Evolutionary conservation across 2,113 vertebrate species (phyloP).

Genomic region (Tamias sibiricus): DNA sequence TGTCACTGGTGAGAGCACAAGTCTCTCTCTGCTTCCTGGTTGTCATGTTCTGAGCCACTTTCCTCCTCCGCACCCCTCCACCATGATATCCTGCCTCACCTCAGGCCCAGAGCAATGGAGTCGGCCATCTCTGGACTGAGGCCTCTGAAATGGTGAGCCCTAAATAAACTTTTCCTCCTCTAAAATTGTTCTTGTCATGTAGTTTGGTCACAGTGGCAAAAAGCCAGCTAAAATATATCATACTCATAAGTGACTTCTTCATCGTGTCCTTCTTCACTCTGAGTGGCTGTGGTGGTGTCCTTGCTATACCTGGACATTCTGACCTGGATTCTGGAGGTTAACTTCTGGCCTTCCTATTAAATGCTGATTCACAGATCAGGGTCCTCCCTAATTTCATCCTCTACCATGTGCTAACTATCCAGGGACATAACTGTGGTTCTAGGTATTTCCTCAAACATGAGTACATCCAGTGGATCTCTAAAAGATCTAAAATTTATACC

Average conservation of each 20-base stretch:
- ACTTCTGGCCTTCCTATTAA: not conserved
- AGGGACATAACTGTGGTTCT: slow-evolving; percentile 1
- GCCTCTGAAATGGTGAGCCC: too few species aligned
- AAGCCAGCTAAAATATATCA: not conserved
- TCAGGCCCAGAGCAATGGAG: too few species aligned
- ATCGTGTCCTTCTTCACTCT: not conserved
- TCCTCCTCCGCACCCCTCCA: too few species aligned
- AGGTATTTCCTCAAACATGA: slow-evolving; percentile 42
- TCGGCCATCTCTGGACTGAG: too few species aligned
- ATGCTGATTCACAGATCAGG: not conserved
- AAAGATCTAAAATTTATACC: slow-evolving; percentile 53
- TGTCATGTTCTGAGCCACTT: too few species aligned
- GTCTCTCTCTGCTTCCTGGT: too few species aligned
- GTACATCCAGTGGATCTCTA: not conserved
- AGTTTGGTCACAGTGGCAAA: too few species aligned
- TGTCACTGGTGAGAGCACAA: too few species aligned
- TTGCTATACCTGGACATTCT: not conserved
- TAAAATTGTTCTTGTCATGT: too few species aligned
- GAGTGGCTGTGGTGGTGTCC: not conserved
- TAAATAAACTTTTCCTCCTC: too few species aligned
- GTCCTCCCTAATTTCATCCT: not conserved
- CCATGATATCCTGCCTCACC: too few species aligned
- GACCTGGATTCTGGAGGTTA: not conserved
- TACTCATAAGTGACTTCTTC: not conserved
- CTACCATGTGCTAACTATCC: not conserved